Percentiles rank a stretch among this genome's conserved stretches.
Conservation (phyloP, 2,797 vertebrate species). For the Cephalopachus bancanus region DNA sequence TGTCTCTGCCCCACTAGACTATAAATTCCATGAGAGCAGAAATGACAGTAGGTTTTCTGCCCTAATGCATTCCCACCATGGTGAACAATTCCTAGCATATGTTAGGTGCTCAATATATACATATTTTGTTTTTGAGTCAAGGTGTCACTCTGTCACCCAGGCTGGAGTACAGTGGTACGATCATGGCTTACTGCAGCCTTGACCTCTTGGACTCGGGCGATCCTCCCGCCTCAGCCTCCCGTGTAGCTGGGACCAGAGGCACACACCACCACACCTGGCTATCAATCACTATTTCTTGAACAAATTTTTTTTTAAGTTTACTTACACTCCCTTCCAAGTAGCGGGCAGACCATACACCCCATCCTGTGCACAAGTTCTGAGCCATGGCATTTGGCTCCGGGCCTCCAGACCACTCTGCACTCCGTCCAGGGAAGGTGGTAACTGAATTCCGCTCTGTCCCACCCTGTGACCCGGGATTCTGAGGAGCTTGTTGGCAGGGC, state of each 20-base stretch:
- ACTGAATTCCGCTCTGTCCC: background rate
- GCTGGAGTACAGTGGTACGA: too few relatives aligned
- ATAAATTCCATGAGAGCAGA: background rate
- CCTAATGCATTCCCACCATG: background rate
- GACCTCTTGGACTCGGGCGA: too few relatives aligned
- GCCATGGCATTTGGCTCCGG: background rate
- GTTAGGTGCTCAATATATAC: background rate
- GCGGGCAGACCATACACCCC: fast-evolving
- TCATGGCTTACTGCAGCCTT: too few relatives aligned
- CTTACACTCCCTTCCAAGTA: background rate
- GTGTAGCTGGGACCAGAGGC: too few relatives aligned
- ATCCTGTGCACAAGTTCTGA: background rate
- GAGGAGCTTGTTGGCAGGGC: slow-evolving; percentile 29
- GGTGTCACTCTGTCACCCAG: too few relatives aligned
- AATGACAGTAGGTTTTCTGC: background rate
- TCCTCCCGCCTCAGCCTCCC: too few relatives aligned
- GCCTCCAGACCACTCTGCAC: background rate
- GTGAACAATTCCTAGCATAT: background rate
- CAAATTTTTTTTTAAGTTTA: background rate
- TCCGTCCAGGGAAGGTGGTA: background rate
- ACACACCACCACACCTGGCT: too few relatives aligned
- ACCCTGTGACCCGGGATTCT: background rate
- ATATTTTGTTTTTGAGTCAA: too few relatives aligned
- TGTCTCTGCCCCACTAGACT: background rate
- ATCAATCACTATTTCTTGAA: background rate